Evolutionary conservation across 2,113 vertebrate genomes (phyloP), one percentile per base, ranked within the genome.

Genomic region (Aegithalos caudatus): DNA sequence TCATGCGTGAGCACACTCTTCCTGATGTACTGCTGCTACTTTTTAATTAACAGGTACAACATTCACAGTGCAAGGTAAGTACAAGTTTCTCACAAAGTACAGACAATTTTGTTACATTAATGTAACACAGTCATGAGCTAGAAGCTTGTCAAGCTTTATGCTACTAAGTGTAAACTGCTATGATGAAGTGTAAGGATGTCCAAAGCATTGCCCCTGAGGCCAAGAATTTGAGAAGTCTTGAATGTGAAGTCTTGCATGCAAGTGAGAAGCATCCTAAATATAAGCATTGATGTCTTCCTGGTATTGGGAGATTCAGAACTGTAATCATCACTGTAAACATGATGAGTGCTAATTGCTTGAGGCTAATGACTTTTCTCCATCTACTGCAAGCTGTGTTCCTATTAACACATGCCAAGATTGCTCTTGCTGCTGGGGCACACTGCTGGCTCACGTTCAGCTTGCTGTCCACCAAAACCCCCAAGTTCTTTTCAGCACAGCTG

Each of bases 1-100:
- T 17, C 3, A 0, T 21, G 12, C 0, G 0, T 57, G 5, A 21
- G 31, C 15, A 73, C 6, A 14, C 60, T 76, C 17, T 44, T 73
- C n/a, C 18, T 45, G 28, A 37, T 12, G 31, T 8, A 9, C n/a
- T 58, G 27, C 51, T 86, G 21, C 29, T 73, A 9, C 6, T 60
- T 65, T 71, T 76, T 76, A 69, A 44, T 81, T 81, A 74, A n/a
- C 40, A 80, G 22, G 11, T 40, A 37, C 29, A 24, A 16, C 48
- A 60, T 42, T 91, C 33, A 69, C 7, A 53, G 20, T 3, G 7
- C 0, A 3, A 78, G n/a, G 2, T 31, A 79, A 70, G 16, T 31
- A 70, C 24, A 86, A 31, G 10, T 17, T 53, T 91, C 92, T 81
- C 28, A 79, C 23, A 10, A 86, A 86, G 23, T 61, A 60, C 24